Percentiles rank a stretch among this genome's conserved stretches.
Evolutionary conservation across 2,888 invertebrate species (phyloP).

Genomic region (Boloria euphrosyne): DNA sequence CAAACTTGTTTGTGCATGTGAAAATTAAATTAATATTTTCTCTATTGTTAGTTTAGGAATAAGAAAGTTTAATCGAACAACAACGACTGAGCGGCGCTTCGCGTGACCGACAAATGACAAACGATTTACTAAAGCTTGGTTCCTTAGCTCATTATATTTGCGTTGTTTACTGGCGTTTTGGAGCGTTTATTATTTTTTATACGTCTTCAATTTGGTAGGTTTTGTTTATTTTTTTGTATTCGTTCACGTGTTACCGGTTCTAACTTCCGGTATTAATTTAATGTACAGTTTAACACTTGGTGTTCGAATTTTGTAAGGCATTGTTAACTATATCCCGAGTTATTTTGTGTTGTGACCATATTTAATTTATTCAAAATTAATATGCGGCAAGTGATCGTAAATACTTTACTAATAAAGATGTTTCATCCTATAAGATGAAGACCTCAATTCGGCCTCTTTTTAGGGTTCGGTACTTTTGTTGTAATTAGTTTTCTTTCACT

Average conservation of each 20-base stretch:
- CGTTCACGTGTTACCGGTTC: slow-evolving; percentile 5
- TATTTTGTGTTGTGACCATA: background rate
- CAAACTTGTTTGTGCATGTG: background rate
- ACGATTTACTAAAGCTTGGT: slow-evolving; percentile 41
- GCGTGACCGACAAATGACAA: slow-evolving; percentile 53
- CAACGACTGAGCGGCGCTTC: slow-evolving; percentile 50
- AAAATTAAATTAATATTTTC: slow-evolving; percentile 24
- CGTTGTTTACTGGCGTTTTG: slow-evolving; percentile 3
- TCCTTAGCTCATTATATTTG: slow-evolving; percentile 45
- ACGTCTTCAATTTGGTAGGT: background rate
- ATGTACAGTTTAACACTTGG: background rate
- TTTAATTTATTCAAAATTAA: too few species aligned
- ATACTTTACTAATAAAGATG: too few species aligned
- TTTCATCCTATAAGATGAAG: too few species aligned
- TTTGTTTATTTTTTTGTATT: background rate
- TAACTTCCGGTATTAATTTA: slow-evolving; percentile 5
- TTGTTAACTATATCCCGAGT: background rate
- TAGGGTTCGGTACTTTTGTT: too few species aligned
- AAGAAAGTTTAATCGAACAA: slow-evolving; percentile 44
- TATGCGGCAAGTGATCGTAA: too few species aligned
- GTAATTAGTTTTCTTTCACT: too few species aligned
- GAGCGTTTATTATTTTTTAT: slow-evolving; percentile 9
- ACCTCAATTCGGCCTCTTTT: too few species aligned
- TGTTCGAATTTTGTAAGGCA: too few species aligned
- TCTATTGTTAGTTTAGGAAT: slow-evolving; percentile 18